Evolutionary conservation across 2,113 vertebrate genomes (phyloP).

Genomic region (Pituophis catenifer): DNA sequence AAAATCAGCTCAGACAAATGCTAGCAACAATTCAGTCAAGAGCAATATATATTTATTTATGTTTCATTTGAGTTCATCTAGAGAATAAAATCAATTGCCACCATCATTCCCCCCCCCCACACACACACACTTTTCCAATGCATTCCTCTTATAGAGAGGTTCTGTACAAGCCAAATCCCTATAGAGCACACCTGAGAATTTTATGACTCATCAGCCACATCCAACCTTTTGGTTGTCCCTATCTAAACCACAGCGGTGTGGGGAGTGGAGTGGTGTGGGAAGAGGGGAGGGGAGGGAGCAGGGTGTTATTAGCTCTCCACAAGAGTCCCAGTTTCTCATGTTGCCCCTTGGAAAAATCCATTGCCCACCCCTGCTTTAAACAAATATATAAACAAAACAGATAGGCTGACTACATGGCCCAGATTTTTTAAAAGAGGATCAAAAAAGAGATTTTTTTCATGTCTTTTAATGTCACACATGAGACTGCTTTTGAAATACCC

Average conservation of each 20-base stretch:
- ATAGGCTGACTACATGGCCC: neutral
- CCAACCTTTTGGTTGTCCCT: neutral
- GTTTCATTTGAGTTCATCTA: neutral
- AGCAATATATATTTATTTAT: neutral
- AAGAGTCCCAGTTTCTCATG: neutral
- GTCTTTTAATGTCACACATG: neutral
- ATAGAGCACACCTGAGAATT: neutral
- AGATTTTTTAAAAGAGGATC: neutral
- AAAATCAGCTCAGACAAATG: neutral
- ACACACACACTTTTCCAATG: neutral
- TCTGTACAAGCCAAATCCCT: neutral
- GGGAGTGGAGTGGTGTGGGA: neutral
- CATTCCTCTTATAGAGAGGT: neutral
- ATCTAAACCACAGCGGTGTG: neutral
- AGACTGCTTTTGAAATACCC: neutral
- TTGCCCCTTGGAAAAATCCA: neutral
- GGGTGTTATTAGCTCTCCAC: neutral
- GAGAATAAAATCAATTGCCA: neutral
- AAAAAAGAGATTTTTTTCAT: neutral
- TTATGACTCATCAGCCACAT: neutral
- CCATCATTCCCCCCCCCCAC: neutral
- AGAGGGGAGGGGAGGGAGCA: neutral
- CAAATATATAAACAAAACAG: neutral
- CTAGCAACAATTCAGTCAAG: neutral
- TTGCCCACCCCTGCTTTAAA: neutral